phyloP scores from a whole-genome alignment of 2,113 vertebrate genomes.

The Daphoenositta chrysoptera region DNA sequence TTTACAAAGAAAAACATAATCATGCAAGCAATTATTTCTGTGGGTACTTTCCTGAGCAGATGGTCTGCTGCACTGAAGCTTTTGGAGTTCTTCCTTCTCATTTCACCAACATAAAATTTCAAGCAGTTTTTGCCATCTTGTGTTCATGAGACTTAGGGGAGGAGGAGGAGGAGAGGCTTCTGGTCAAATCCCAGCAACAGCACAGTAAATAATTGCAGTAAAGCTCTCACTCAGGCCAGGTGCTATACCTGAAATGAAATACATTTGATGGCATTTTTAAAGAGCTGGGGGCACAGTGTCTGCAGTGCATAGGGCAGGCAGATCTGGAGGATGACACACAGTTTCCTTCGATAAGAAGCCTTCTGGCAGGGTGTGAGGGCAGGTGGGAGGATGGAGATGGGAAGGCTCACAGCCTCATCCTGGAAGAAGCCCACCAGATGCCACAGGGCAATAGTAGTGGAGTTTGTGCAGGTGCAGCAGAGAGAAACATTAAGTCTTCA shows the following conservation, averaged over 20 bases:
- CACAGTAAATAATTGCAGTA: background rate
- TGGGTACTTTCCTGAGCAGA: background rate
- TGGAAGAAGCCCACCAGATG: background rate
- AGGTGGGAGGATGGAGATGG: accelerated
- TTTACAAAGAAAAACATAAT: background rate
- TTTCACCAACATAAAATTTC: background rate
- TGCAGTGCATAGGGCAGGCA: background rate
- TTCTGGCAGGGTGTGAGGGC: background rate
- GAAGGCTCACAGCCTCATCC: background rate
- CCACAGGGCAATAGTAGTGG: background rate
- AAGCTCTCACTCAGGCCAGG: background rate
- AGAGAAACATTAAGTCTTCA: background rate
- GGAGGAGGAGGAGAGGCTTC: background rate
- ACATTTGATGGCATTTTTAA: background rate
- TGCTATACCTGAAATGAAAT: background rate
- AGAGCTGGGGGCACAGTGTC: background rate
- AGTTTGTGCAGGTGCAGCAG: background rate
- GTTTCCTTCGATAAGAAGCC: background rate
- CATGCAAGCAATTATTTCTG: background rate
- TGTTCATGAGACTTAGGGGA: background rate
- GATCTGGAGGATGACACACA: background rate
- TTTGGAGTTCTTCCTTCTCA: background rate
- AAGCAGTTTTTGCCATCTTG: background rate
- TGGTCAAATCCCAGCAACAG: background rate
- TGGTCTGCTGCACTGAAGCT: background rate